A percentile compares a stretch with the other conserved stretches of the same genome.
Conservation (phyloP, 2,888 invertebrate species). For the Abrostola tripartita region DNA sequence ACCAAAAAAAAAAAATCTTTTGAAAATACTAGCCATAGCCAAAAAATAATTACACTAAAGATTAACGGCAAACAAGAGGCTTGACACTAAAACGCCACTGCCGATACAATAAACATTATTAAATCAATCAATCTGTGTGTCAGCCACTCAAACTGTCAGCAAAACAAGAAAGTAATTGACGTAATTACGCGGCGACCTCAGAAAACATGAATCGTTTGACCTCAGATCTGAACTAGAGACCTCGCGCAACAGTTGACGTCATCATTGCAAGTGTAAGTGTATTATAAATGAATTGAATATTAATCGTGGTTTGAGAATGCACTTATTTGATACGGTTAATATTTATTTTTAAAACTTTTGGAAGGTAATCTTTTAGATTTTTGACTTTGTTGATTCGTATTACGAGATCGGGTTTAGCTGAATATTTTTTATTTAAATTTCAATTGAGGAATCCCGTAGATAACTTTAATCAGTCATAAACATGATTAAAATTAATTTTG, state of each 20-base stretch:
- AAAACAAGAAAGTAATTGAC: slow-evolving; percentile 56
- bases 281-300: slow-evolving; percentile 28
- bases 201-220: slow-evolving; percentile 52
- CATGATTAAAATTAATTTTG: no score
- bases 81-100: slow-evolving; percentile 32
- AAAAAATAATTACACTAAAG: slow-evolving; percentile 1
- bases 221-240: slow-evolving; percentile 50
- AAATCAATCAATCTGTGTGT: slow-evolving; percentile 51
- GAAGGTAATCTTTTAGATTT: no score
- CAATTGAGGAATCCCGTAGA: no score
- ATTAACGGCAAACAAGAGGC: slow-evolving; percentile 22
- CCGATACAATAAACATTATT: slow-evolving; percentile 37
- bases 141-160: slow-evolving; percentile 47
- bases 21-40: no score
- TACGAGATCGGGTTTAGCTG: no score
- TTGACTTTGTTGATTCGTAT: no score
- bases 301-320: not conserved
- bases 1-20: no score
- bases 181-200: slow-evolving; percentile 54
- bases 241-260: slow-evolving; percentile 47
- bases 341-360: no score
- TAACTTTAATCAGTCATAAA: no score
- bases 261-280: slow-evolving; percentile 35
- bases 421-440: no score
- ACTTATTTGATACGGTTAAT: not conserved